phyloP scores from a whole-genome alignment of 2,113 vertebrate genomes.

The Neotoma lepida region DNA sequence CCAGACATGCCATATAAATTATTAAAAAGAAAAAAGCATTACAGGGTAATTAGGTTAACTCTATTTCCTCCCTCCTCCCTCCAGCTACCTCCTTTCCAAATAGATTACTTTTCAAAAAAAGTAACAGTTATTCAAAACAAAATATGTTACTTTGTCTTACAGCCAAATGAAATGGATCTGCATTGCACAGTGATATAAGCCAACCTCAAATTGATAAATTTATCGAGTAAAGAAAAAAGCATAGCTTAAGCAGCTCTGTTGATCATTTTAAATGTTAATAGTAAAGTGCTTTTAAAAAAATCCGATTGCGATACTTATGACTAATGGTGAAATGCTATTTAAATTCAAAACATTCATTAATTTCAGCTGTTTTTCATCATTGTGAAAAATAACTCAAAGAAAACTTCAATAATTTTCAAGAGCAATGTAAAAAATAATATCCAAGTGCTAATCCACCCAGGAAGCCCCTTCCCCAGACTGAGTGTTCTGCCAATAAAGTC shows the following conservation, averaged over 20 bases:
- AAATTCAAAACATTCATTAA: conserved; percentile 84
- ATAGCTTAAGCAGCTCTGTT: conserved; percentile 79
- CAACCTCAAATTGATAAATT: conserved; percentile 81
- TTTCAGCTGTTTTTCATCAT: conserved; percentile 81
- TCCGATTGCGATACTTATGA: conserved; percentile 82
- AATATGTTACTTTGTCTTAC: conserved; percentile 79
- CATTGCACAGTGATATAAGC: conserved; percentile 72
- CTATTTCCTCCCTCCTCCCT: conserved; percentile 62
- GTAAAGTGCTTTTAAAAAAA: conserved; percentile 78
- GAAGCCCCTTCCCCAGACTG: background rate
- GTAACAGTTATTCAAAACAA: conserved; percentile 82
- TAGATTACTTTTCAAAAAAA: conserved; percentile 74
- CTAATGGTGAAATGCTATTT: conserved; percentile 81
- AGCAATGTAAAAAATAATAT: conserved; percentile 3
- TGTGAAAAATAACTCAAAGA: conserved; percentile 76
- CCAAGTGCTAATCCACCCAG: background rate
- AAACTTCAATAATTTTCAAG: conserved; percentile 58
- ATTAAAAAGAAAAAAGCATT: conserved; percentile 67
- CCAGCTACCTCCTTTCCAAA: conserved; percentile 74
- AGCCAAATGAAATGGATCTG: conserved; percentile 82
- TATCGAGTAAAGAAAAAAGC: conserved; percentile 79
- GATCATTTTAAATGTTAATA: conserved; percentile 84
- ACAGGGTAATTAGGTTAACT: conserved; percentile 72
- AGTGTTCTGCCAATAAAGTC: background rate
- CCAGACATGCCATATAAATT: conserved; percentile 57